Evolutionary conservation across 2,888 invertebrate genomes (phyloP).

Genomic region (Theodoxus fluviatilis): DNA sequence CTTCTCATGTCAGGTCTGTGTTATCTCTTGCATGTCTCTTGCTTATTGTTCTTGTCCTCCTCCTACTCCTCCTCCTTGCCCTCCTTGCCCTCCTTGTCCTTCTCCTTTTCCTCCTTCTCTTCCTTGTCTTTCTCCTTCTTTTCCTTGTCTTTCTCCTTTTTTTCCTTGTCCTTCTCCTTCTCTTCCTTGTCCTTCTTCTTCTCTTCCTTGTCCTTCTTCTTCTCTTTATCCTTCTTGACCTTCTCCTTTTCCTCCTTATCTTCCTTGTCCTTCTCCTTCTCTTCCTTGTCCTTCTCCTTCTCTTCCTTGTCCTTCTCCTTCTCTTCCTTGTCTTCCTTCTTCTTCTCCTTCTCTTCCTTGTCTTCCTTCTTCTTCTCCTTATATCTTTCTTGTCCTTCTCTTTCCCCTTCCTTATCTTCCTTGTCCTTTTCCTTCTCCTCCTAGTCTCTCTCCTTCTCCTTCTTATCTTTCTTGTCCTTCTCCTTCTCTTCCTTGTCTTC

Average conservation of each 20-base stretch:
- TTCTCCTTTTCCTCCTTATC: constrained; percentile 6
- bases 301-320: not conserved
- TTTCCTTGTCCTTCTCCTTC: not conserved
- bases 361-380: not conserved
- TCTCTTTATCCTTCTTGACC: not conserved
- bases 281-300: not conserved
- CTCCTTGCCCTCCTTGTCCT: too few species aligned
- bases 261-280: not conserved
- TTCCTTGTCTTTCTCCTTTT: not conserved
- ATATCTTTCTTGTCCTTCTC: constrained; percentile 3
- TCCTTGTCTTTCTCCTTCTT: not conserved
- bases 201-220: not conserved
- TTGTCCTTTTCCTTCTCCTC: not conserved
- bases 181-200: not conserved
- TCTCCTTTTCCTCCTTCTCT: not conserved
- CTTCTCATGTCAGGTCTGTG: not conserved
- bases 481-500: not conserved
- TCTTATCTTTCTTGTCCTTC: not conserved
- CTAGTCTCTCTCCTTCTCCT: not conserved
- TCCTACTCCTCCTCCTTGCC: too few species aligned
- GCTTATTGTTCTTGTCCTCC: not conserved
- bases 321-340: not conserved
- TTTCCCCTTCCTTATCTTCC: not conserved
- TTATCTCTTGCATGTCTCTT: not conserved
- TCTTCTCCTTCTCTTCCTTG: constrained; percentile 5